A percentile compares a stretch with the other conserved stretches of the same genome.
Evolutionary conservation across 2,113 vertebrate genomes (phyloP).

Genomic region (Heteronetta atricapilla): DNA sequence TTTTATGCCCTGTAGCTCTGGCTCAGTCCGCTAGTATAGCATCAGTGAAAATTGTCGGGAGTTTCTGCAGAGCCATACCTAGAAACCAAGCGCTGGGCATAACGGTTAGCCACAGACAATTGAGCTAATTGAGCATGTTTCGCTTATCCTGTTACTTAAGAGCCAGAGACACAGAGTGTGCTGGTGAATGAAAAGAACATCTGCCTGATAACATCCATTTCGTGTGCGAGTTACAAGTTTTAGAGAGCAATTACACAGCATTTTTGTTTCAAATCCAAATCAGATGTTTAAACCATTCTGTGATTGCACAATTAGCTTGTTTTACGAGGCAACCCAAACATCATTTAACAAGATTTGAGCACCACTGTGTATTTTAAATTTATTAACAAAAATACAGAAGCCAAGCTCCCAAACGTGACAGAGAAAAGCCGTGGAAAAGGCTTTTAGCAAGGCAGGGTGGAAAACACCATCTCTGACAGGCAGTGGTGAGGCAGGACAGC

Average conservation of each 20-base stretch:
- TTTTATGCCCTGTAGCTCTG: neutral
- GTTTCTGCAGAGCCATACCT: neutral
- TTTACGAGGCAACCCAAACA: slow-evolving; percentile 61
- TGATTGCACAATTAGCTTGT: slow-evolving; percentile 65
- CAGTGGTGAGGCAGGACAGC: neutral
- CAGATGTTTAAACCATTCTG: slow-evolving; percentile 63
- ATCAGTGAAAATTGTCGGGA: neutral
- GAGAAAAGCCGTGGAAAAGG: neutral
- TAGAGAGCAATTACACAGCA: slow-evolving; percentile 45
- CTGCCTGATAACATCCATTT: slow-evolving; percentile 68
- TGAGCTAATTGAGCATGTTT: slow-evolving; percentile 61
- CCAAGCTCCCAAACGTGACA: neutral
- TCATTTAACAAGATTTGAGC: slow-evolving; percentile 47
- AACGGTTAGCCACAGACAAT: slow-evolving; percentile 49
- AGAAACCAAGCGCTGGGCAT: slow-evolving; percentile 36
- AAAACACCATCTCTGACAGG: neutral
- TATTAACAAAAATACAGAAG: slow-evolving; percentile 36
- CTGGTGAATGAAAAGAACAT: slow-evolving; percentile 72
- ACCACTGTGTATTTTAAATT: slow-evolving; percentile 32
- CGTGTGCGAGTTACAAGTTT: slow-evolving; percentile 50
- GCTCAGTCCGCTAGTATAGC: neutral
- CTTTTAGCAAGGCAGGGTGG: neutral
- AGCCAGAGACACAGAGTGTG: slow-evolving; percentile 52
- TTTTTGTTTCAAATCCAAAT: slow-evolving; percentile 68
- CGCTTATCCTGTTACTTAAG: slow-evolving; percentile 52